Base-by-base conservation (phyloP, 2,888 invertebrate genomes). In the Osmoderma eremita region DNA sequence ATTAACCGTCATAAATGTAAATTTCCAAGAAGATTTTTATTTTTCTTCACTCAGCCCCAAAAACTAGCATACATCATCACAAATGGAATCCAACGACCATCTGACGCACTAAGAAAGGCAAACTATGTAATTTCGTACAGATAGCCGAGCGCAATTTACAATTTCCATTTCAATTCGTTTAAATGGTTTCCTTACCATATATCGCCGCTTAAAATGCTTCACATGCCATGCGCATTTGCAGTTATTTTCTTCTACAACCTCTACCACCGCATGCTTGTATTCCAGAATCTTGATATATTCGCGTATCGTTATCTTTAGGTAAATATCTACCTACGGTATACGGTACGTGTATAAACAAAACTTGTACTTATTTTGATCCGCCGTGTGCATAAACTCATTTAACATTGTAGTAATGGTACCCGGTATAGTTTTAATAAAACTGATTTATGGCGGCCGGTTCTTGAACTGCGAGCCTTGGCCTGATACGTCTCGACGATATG, bases 361-460 rank as follows among this genome's bases (percentile, higher is more conserved):
- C 48, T 13, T 36, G 48, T 30, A n/a, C 48, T 61, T 42, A 61
- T 61, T 61, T 61, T 61, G 45, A 45, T 61, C 18, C 20, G 22
- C 58, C 30, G 45, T 48, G 48, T 36, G 17, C 30, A 61, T 61
- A 48, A 61, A 45, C 65, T 50, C 61, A 50, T 58, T 61, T 50
- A 48, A 56, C 65, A 61, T 58, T 61, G 39, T 65, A 61, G 54
- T 64, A 48, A 62, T 62, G 41, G 62, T 41, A 20, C 36, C 30
- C 62, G n/a, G 30, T 17, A 62, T 62, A 48, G 50, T 65, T 65
- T 67, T 67, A 63, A 67, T 67, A 67, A 67, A 67, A 63, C 67
- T 67, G 67, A 67, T 67, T 67, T 67, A 67, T 51, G 51, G 30
- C 53, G 39, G 63, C 67, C 53, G 49, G 63, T 61, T 63, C 58